Conservation (phyloP, 2,797 vertebrate species). For the Tolypeutes matacus region DNA sequence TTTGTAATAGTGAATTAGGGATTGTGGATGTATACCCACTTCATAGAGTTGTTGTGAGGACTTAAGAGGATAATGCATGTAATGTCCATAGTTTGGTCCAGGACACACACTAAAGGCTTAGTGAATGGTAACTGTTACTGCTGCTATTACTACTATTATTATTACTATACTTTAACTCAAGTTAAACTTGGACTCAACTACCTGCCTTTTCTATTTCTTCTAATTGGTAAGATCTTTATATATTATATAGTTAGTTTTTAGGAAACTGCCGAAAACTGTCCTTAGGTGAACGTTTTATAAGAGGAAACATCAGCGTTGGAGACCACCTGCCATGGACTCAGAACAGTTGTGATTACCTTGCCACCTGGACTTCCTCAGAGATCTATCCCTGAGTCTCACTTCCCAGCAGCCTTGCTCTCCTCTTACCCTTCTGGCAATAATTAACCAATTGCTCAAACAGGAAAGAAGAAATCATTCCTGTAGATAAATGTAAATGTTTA, state of each 20-base stretch:
- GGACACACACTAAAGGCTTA: background rate
- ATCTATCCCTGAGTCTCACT: background rate
- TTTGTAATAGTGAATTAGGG: background rate
- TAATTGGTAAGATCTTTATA: background rate
- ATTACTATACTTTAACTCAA: background rate
- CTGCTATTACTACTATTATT: background rate
- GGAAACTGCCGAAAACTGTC: background rate
- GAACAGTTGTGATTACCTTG: background rate
- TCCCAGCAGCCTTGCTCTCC: background rate
- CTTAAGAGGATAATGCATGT: background rate
- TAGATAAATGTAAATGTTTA: conserved; percentile 51
- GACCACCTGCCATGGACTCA: background rate
- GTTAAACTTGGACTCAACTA: background rate
- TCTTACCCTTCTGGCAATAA: background rate
- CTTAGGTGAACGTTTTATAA: background rate
- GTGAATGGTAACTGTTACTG: background rate
- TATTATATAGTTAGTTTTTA: background rate
- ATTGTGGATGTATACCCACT: background rate
- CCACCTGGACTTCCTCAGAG: background rate
- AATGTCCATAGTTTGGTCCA: background rate
- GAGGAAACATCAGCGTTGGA: background rate
- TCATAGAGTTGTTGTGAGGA: background rate
- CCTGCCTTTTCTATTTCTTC: background rate
- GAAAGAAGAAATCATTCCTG: conserved; percentile 15
- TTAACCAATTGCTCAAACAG: conserved; percentile 39